Conservation (phyloP, 2,797 vertebrate species). For the Ceyx erithaca region DNA sequence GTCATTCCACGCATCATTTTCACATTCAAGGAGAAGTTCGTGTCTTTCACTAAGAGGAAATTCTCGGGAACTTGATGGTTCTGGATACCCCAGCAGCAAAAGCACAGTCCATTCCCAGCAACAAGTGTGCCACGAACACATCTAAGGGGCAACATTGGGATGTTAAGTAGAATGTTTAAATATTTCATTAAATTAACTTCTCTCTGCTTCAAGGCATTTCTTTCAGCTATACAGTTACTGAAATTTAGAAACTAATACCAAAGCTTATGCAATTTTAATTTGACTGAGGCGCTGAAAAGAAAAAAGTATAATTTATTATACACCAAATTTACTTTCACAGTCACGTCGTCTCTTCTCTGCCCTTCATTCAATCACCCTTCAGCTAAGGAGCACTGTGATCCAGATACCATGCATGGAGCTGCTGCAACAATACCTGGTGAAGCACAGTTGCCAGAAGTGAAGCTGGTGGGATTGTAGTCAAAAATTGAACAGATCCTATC, state of each 20-base stretch:
- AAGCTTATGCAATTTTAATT: constrained; percentile 1
- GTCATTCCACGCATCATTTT: neutral
- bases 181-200: constrained; percentile 6
- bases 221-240: neutral
- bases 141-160: neutral
- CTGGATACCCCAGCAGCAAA: neutral
- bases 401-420: neutral
- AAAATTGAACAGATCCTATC: neutral
- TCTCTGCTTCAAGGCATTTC: neutral
- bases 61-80: neutral
- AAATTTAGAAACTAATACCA: constrained; percentile 14
- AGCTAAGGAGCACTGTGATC: neutral
- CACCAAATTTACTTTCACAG: neutral
- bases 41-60: neutral
- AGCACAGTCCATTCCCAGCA: neutral
- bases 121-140: neutral
- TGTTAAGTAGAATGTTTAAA: neutral
- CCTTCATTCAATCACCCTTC: neutral
- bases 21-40: neutral
- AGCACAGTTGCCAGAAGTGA: neutral
- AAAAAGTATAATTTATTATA: neutral
- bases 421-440: neutral
- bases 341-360: neutral
- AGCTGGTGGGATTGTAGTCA: neutral
- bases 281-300: neutral